These are phyloP conservation scores for Cairina moschata DNA, from an alignment of 2,113 vertebrate species.

Conservation along the genomic window DNA sequence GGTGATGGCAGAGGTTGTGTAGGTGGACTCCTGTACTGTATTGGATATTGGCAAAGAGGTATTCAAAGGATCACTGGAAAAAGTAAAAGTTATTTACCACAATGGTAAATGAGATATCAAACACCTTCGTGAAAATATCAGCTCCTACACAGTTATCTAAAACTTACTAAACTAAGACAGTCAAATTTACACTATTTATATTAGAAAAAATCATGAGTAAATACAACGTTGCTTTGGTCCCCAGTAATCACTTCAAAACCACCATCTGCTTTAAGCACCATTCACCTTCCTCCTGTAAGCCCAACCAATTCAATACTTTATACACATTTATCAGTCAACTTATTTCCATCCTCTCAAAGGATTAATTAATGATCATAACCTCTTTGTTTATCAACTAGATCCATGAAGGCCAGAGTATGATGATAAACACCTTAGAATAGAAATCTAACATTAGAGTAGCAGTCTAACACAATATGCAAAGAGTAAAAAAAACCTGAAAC, in stretches of 20 bases:
- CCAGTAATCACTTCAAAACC: neutral
- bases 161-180: neutral
- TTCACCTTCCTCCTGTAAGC: neutral
- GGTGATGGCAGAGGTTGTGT: slow-evolving; percentile 74
- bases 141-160: neutral
- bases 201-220: neutral
- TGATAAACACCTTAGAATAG: neutral
- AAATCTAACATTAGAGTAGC: neutral
- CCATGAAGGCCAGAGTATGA: neutral
- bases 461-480: neutral
- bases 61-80: slow-evolving; percentile 81
- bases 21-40: slow-evolving; percentile 77
- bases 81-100: slow-evolving; percentile 48
- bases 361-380: neutral
- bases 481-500: neutral
- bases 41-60: slow-evolving; percentile 80
- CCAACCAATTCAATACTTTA: neutral
- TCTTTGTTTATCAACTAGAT: neutral
- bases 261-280: neutral
- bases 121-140: neutral
- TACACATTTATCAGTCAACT: neutral
- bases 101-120: neutral
- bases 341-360: neutral
- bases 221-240: neutral
- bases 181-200: neutral